Evolutionary conservation across 2,113 vertebrate genomes (phyloP), one percentile per base, ranked within the genome.

Genomic region (Hippolais icterina): DNA sequence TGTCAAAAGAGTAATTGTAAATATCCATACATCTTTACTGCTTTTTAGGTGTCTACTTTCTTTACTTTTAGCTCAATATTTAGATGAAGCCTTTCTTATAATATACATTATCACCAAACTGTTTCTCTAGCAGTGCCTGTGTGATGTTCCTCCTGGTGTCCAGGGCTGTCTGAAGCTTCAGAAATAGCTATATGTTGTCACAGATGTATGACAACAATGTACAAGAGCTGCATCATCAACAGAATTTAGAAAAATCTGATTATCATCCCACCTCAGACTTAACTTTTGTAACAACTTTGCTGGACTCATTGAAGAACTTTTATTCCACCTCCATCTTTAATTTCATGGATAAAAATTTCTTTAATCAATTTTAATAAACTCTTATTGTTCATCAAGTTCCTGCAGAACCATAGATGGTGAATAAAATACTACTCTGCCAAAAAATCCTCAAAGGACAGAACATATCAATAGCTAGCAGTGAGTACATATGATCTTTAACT

Each of bases 391-490:
- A 56, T 25, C 25, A 47, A 37, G 9, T 29, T 70, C 39, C 27
- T 33, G 23, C 4, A 75, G 6, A 33, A 33, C 13, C 8, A 28
- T 3, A 41, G 2, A 2, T 0, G 1, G 15, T 42, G 29, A 50
- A 60, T 20, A 56, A 63, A 72, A 77, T n/a, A 31, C 6, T 42
- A 5, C 24, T 14, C 10, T 44, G 12, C 8, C 12, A 56, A 8
- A 27, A 24, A 5, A 65, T 76, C 71, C 74, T 77, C 16, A 35
- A 59, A 80, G 17, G 17, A n/a, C 11, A 53, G 9, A 47, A 18
- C 35, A 53, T 29, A 53, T 41, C 8, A 6, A 10, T 27, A 12
- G 19, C 8, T 33, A 56, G 4, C 3, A 37, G 24, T 21, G 37
- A 77, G 9, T 35, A 18, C 9, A 53, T 37, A 44, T 33, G 9